These are phyloP conservation scores for Microctonus aethiopoides DNA, from an alignment of 2,888 invertebrate genomes.

Conservation along the genomic window DNA sequence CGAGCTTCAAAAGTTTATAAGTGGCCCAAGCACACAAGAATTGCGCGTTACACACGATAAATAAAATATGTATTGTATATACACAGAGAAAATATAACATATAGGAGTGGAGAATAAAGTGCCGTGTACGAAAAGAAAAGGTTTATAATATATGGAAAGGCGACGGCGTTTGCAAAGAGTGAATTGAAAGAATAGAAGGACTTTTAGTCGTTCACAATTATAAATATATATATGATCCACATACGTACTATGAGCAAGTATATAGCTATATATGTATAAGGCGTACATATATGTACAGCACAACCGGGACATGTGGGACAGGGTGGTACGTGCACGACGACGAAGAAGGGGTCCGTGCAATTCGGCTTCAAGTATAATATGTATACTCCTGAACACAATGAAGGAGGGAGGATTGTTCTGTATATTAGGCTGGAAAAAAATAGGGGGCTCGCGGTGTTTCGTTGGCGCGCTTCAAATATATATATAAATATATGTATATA, in stretches of 20 bases:
- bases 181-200: background rate
- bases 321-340: constrained; percentile 18
- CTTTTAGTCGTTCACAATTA: constrained; percentile 2
- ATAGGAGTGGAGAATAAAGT: constrained; percentile 7
- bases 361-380: constrained; percentile 25
- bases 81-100: background rate
- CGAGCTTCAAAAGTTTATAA: background rate
- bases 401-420: background rate
- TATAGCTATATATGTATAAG: background rate
- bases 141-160: background rate
- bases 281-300: background rate
- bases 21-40: background rate
- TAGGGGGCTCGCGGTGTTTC: constrained; percentile 7
- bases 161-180: constrained; percentile 5
- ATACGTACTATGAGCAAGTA: too few species aligned
- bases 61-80: constrained; percentile 18
- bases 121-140: background rate
- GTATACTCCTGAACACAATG: constrained; percentile 18
- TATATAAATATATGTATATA: background rate
- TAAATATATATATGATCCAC: too few species aligned
- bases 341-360: constrained; percentile 7
- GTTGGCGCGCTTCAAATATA: constrained; percentile 8
- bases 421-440: constrained; percentile 2
- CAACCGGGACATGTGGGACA: constrained; percentile 16
- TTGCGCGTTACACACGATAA: constrained; percentile 12